A percentile compares a stretch with the other conserved stretches of the same genome.
Evolutionary conservation across 2,888 invertebrate species (phyloP).

Genomic region (Xestia c-nigrum): DNA sequence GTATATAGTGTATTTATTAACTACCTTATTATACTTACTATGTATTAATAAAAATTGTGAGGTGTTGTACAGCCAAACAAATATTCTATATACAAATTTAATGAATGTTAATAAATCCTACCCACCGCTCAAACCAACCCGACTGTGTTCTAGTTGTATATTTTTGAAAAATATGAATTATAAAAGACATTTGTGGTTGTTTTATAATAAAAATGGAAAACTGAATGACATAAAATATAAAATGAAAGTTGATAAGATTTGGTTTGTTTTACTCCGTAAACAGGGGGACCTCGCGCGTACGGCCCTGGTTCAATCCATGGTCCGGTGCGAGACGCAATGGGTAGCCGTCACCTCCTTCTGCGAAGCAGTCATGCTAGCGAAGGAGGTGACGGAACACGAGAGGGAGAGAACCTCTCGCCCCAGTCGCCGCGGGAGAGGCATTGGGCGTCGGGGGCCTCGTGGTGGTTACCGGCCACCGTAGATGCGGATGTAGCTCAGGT

Average conservation of each 20-base stretch:
- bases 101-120: constrained; percentile 6
- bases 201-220: constrained; percentile 8
- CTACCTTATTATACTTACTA: neutral
- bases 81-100: constrained; percentile 1
- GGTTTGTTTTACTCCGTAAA: constrained; percentile 25
- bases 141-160: neutral
- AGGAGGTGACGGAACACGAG: too few relatives aligned
- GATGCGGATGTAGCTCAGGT: too few relatives aligned
- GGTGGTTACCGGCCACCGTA: too few relatives aligned
- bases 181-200: constrained; percentile 15
- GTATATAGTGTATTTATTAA: neutral
- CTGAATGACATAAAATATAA: neutral
- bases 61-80: constrained; percentile 5
- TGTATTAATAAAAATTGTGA: constrained; percentile 11
- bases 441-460: too few relatives aligned
- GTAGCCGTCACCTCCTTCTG: too few relatives aligned
- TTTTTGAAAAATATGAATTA: neutral
- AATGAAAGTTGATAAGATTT: neutral
- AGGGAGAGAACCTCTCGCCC: too few relatives aligned
- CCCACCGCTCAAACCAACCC: constrained; percentile 36
- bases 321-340: too few relatives aligned
- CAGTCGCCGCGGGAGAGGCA: too few relatives aligned
- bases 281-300: too few relatives aligned
- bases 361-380: too few relatives aligned
- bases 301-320: too few relatives aligned